Percentiles rank a stretch among this genome's conserved stretches.
These are phyloP conservation scores for Dendrocincla fuliginosa DNA, from an alignment of 2,797 vertebrate species.

Conservation along the genomic window DNA sequence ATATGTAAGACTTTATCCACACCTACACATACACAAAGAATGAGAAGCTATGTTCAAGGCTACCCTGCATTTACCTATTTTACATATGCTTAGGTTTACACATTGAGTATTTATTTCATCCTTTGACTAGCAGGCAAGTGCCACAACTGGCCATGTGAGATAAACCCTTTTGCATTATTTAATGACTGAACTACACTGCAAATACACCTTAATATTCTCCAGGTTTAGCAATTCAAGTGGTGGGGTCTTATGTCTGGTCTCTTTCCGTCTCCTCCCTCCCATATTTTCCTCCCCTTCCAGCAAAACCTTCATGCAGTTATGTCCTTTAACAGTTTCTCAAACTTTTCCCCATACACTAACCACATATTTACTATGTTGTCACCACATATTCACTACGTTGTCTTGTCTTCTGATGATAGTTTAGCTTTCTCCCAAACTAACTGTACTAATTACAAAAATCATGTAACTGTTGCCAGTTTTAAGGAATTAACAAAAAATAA, in stretches of 20 bases:
- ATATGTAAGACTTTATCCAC: background rate
- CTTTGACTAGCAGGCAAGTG: conserved; percentile 7
- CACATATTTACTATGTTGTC: fast-evolving
- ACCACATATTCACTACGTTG: fast-evolving
- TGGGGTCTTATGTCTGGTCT: background rate
- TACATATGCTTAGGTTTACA: background rate
- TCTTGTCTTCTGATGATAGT: background rate
- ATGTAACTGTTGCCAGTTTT: background rate
- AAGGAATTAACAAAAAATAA: background rate
- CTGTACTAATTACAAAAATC: background rate
- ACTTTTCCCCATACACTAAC: background rate
- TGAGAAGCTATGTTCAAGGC: background rate
- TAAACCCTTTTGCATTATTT: conserved; percentile 62
- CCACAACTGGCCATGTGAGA: conserved; percentile 46
- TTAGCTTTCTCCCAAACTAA: background rate
- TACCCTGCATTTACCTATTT: conserved; percentile 2
- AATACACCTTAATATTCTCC: conserved; percentile 38
- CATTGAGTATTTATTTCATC: conserved; percentile 27
- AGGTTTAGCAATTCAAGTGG: conserved; percentile 30
- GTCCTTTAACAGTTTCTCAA: background rate
- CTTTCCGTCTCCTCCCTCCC: background rate
- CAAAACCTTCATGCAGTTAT: background rate
- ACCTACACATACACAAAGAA: conserved; percentile 29
- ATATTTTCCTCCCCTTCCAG: background rate
- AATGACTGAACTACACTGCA: conserved; percentile 49